Base-by-base conservation (phyloP, 2,113 vertebrate genomes). In the Nothoprocta pentlandii region DNA sequence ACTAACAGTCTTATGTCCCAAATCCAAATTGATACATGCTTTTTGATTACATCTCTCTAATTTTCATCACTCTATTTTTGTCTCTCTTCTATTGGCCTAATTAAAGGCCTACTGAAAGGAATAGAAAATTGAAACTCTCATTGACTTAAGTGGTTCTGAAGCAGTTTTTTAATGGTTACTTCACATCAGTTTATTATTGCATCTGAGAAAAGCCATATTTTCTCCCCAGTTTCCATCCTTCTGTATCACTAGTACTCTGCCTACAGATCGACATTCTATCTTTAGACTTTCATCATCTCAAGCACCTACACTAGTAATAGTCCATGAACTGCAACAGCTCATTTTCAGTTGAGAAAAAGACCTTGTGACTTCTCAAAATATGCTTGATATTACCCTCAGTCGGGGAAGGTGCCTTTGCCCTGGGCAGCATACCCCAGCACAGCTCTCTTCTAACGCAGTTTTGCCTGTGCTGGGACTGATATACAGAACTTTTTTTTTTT, bases 81-180 rank as follows among this genome's bases (percentile, higher is more conserved):
- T 56, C 63, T 80, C 21, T 62, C 10, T 56, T 68, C 78, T 62
- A 88, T 47, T 94, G 83, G 61, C 66, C 66, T 81, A 64, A 93
- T 95, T 74, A 85, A 96, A 95, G 86, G 16, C 76, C 41, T 61
- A 9, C 61, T 78, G 73, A 80, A 94, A 74, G 39, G 61, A 93
- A 58, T 49, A 73, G 36, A 39, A 94, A 94, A 83, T 85, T 20
- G 84, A 93, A 89, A 82, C 51, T 89, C 69, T 68, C 64, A 3
- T 56, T 92, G 83, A 64, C 83, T 88, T 80, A 79, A 87, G 89
- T 76, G 62, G 58, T 74, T 93, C 76, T 26, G 32, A 92, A 96
- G 77, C 70, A 67, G 26, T 80, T 89, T 94, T 47, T 77, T 66
- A 80, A 84, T 4, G 49, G 70, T 90, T 82, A 17, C 59, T 91